Evolutionary conservation across 2,888 invertebrate species (phyloP), one percentile per base, ranked within the genome.

Genomic region (Drosophila gaucha): DNA sequence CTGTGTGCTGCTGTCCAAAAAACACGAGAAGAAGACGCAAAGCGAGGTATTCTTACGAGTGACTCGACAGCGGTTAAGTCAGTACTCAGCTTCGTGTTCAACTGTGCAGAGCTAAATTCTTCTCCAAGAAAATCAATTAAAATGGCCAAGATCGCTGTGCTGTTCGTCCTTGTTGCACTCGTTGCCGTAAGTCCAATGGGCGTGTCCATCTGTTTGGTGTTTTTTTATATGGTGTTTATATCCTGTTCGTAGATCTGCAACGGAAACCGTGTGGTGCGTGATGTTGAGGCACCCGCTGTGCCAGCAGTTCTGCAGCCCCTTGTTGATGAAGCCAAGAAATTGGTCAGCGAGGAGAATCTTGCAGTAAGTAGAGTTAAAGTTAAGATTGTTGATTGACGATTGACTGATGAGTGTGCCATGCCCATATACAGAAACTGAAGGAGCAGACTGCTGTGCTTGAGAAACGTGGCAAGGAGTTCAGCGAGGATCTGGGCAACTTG

Each of bases 61-160:
- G 20, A 36, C 12, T 22, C 41, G 47, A 8, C 10, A 35, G 35
- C 38, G 28, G 16, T 26, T 36, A 24, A 38, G 6, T 64, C 80
- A 78, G 72, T 79, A 63, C 67, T 71, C 46, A 44, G 47, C 46
- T 49, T 58, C 24, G 54, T 58, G 49, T 79, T 68, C 51, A 35
- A 57, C 43, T 26, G 77, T 64, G 26, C 22, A 58, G 76, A 75
- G 36, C 79, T 56, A 16, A 51, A 43, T 33, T 46, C 44, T 20
- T 12, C 2, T 39, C 10, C 14, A 18, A 62, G 51, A 18, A n/a
- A 6, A 43, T 33, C n/a, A n/a, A n/a, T n/a, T 1, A 78, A 52
- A 67, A 78, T 78, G 78, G 67, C 76, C 43, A 78, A 78, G 36
- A 44, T 83, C 47, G 78, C 83, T 54, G 2, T 82, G 0, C 41